phyloP scores from a whole-genome alignment of 37 sponge, comb jelly and placozoan genomes.

The Agelas oroides region DNA sequence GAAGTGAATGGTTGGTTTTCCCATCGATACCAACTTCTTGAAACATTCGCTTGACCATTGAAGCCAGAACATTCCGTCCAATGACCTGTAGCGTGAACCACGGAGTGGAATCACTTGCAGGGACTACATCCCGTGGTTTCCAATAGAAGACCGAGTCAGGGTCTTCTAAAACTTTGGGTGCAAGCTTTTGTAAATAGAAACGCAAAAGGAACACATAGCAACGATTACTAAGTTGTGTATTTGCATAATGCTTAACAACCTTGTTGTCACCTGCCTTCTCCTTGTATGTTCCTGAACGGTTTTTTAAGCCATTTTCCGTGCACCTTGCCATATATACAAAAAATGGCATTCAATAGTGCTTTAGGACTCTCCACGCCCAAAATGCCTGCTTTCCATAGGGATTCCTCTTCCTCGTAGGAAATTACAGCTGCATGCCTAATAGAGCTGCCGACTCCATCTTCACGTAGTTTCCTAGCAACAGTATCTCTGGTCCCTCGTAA shows the following conservation, averaged over 20 bases:
- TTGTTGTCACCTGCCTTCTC: constrained; percentile 7
- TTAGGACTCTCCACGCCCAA: constrained; percentile 6
- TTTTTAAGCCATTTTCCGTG: constrained; percentile 41
- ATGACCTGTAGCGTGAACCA: constrained; percentile 16
- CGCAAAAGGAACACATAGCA: constrained; percentile 16
- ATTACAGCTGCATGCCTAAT: constrained; percentile 24
- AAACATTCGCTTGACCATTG: constrained; percentile 35
- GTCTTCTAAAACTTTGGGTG: background rate
- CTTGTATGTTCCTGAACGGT: constrained; percentile 7
- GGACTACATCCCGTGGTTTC: background rate
- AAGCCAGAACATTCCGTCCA: constrained; percentile 20
- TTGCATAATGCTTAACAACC: constrained; percentile 13
- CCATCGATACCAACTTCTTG: constrained; percentile 9
- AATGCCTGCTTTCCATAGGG: background rate
- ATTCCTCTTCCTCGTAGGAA: constrained; percentile 14
- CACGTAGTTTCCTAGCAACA: constrained; percentile 1
- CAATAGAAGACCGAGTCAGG: background rate
- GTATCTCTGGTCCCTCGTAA: constrained; percentile 29
- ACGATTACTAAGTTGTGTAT: background rate
- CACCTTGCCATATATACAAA: constrained; percentile 40
- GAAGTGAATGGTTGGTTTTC: constrained; percentile 57
- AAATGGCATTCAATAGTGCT: constrained; percentile 14
- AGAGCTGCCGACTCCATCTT: constrained; percentile 22
- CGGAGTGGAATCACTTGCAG: background rate
- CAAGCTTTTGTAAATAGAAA: background rate